A percentile compares a stretch with the other conserved stretches of the same genome.
phyloP scores from a whole-genome alignment of 2,113 vertebrate genomes.

The Osmerus eperlanus region DNA sequence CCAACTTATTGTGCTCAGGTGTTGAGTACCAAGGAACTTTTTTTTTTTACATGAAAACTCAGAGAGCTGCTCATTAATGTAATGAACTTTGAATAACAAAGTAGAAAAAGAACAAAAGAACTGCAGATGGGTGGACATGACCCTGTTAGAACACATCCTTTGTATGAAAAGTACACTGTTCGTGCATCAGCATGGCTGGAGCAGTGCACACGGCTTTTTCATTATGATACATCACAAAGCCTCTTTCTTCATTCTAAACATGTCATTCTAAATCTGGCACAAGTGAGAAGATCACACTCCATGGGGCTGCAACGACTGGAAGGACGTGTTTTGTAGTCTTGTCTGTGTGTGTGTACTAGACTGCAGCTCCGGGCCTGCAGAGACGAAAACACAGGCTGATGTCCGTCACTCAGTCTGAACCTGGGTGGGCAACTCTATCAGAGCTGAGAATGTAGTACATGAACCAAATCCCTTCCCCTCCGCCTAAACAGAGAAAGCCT shows the following conservation, averaged over 20 bases:
- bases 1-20: background rate
- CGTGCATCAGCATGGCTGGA: no score
- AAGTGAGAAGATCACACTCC: background rate
- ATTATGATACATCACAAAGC: background rate
- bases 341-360: background rate
- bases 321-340: background rate
- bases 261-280: background rate
- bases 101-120: constrained; percentile 12
- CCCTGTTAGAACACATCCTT: no score
- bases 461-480: background rate
- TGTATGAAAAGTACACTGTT: no score
- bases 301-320: background rate
- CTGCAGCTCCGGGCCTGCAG: background rate
- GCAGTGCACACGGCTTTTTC: no score
- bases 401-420: background rate
- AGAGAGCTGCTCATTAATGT: background rate
- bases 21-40: background rate
- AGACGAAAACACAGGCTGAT: background rate
- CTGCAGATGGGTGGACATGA: background rate
- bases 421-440: constrained; percentile 2
- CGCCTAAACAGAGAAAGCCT: background rate
- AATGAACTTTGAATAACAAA: background rate
- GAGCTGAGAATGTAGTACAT: background rate
- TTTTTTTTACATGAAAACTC: background rate
- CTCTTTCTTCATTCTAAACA: constrained; percentile 4